A percentile compares a stretch with the other conserved stretches of the same genome.
Evolutionary conservation across 2,888 invertebrate species (phyloP).

Genomic region (Drosophila birchii): DNA sequence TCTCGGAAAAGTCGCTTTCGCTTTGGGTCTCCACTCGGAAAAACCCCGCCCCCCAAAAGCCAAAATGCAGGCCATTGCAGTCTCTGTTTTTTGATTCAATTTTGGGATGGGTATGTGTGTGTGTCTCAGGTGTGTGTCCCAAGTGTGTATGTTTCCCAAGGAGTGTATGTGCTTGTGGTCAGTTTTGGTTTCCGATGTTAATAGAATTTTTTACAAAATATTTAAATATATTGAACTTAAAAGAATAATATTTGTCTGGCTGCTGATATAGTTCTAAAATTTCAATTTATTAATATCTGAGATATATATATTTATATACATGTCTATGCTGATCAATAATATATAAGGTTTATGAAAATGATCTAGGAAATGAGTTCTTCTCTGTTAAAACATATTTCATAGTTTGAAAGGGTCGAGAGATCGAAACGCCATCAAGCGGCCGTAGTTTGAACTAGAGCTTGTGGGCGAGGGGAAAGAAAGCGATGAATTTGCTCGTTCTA

Average conservation of each 20-base stretch:
- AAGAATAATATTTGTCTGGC: not conserved
- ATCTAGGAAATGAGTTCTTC: no score
- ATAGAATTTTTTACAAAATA: not conserved
- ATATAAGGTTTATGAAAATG: no score
- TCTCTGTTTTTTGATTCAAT: slow-evolving; percentile 20
- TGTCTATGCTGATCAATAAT: no score
- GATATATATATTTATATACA: no score
- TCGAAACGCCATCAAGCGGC: no score
- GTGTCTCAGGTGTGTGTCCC: slow-evolving; percentile 6
- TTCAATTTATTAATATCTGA: not conserved
- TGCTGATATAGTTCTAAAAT: not conserved
- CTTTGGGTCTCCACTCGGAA: slow-evolving; percentile 55
- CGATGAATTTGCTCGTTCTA: no score
- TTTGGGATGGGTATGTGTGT: slow-evolving; percentile 6
- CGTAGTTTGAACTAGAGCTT: no score
- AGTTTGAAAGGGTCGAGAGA: no score
- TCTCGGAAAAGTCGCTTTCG: slow-evolving; percentile 30
- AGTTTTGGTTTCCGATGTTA: not conserved
- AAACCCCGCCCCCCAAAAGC: slow-evolving; percentile 65
- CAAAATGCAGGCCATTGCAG: slow-evolving; percentile 45
- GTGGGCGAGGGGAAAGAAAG: no score
- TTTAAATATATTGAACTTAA: not conserved
- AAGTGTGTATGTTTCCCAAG: slow-evolving; percentile 22
- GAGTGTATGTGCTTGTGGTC: not conserved
- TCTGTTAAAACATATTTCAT: no score